phyloP scores from a whole-genome alignment of 2,888 invertebrate genomes.

The Tortricodes alternella region DNA sequence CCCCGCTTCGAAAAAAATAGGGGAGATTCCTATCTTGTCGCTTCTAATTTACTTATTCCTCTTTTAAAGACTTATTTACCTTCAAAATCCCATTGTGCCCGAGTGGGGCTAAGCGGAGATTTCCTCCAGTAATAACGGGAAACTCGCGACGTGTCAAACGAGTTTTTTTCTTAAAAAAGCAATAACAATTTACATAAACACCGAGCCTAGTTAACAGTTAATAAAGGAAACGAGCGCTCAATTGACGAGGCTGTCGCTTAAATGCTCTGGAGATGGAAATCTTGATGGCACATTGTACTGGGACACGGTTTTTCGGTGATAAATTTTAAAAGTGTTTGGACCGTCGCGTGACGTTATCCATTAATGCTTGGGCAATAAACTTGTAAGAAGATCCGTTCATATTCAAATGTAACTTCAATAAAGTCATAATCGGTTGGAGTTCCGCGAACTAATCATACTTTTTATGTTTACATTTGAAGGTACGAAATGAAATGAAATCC shows the following conservation, averaged over 20 bases:
- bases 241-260: constrained; percentile 71
- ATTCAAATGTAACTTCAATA: background rate
- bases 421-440: background rate
- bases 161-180: constrained; percentile 78
- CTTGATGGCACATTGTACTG: constrained; percentile 73
- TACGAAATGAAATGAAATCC: constrained; percentile 34
- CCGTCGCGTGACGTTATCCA: background rate
- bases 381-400: background rate
- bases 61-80: constrained; percentile 89
- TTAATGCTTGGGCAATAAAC: background rate
- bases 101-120: constrained; percentile 63
- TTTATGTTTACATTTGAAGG: constrained; percentile 35
- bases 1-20: constrained; percentile 80
- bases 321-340: constrained; percentile 36
- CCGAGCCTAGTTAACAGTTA: constrained; percentile 81
- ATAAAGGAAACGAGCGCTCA: constrained; percentile 79
- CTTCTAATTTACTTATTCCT: constrained; percentile 91
- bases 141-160: constrained; percentile 77
- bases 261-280: constrained; percentile 76
- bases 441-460: constrained; percentile 21
- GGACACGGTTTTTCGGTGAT: constrained; percentile 49
- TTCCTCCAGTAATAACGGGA: constrained; percentile 67
- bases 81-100: constrained; percentile 82
- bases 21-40: constrained; percentile 90
- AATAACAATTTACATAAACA: constrained; percentile 83